Base-by-base conservation (phyloP, 2,797 vertebrate species). In the Eulemur mongoz region DNA sequence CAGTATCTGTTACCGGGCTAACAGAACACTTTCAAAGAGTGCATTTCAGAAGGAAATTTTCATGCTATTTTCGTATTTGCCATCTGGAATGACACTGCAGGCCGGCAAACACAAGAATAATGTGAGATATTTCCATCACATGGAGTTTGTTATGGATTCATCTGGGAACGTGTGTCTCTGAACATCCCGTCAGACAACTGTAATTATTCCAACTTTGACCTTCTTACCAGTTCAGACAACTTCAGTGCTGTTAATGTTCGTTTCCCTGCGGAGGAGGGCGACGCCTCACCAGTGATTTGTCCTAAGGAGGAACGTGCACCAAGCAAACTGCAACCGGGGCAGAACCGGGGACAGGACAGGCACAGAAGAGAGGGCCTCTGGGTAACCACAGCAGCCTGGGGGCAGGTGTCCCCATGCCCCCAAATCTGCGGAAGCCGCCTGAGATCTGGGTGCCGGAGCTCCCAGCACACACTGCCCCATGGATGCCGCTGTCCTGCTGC, bases 1-100 rank as follows among this genome's bases (percentile, higher is more conserved):
- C 89, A 96, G 95, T 89, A 91, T 96, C 95, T 94, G 93, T 67
- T 96, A 81, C 79, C 59, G 1, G 95, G 96, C 97, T 97, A 95
- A 91, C n/a, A 97, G 96, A 98, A 89, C 80, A 52, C 52, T 97
- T 97, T 96, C 75, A 75, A 35, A 97, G 95, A 27, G 95, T 87
- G 91, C 95, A 85, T 97, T 98, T 98, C 80, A 90, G 97, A 95
- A 97, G 97, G 97, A 97, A 63, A 79, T 83, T 96, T 97, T 96
- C 38, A 12, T 89, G 98, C 97, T 98, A 92, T 98, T 98, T 98
- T 97, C 98, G 88, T 96, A 93, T 98, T 98, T 98, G 97, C 98
- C 98, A 98, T 98, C 98, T 98, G 98, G 98, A 96, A 98, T 97
- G 98, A 98, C 97, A 97, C 79, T 96, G 98, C 97, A 97, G 96